These are phyloP conservation scores for Caerostris darwini DNA, from an alignment of 1,140 invertebrate genomes.

Conservation along the genomic window DNA sequence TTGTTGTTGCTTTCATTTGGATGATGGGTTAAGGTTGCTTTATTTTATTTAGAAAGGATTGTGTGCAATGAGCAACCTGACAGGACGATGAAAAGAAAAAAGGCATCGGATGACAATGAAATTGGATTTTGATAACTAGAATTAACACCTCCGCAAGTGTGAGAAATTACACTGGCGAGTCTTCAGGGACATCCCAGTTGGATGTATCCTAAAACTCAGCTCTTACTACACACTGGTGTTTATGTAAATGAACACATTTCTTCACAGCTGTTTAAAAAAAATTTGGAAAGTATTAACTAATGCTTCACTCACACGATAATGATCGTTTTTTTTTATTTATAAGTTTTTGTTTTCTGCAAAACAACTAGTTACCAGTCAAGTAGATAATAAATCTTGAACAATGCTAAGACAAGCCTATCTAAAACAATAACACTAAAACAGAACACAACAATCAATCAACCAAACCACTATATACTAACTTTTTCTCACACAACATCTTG, in stretches of 20 bases:
- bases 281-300: not conserved
- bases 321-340: not conserved
- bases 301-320: not conserved
- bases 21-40: not conserved
- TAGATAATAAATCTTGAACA: not conserved
- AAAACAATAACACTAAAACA: constrained; percentile 17
- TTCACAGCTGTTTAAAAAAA: not conserved
- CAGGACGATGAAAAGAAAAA: not conserved
- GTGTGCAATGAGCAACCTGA: not conserved
- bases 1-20: not conserved
- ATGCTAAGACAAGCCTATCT: not conserved
- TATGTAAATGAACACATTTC: constrained; percentile 1
- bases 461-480: not conserved
- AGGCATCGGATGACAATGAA: not conserved
- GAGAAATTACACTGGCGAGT: not conserved
- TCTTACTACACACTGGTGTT: not conserved
- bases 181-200: not conserved
- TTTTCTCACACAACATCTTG: not conserved
- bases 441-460: not conserved
- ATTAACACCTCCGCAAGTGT: constrained; percentile 2
- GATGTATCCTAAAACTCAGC: not conserved
- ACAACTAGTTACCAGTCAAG: not conserved
- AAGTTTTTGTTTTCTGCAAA: too few species aligned
- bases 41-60: not conserved
- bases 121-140: not conserved